Percentiles rank a stretch among this genome's conserved stretches.
Evolutionary conservation across 2,888 invertebrate species (phyloP).

Genomic region (Galeruca laticollis): DNA sequence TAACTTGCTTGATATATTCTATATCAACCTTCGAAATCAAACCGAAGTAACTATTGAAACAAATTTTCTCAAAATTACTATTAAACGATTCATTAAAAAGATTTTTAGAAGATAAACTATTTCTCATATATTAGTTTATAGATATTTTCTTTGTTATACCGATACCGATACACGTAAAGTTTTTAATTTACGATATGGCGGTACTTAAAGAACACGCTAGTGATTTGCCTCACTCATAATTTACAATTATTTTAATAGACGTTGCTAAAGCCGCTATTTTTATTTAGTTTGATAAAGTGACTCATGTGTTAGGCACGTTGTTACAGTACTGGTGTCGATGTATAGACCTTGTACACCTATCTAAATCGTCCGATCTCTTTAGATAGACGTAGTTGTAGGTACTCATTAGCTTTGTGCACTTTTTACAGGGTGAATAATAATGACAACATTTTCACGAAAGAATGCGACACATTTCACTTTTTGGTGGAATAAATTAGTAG

Average conservation of each 20-base stretch:
- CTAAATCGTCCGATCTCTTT: slow-evolving; percentile 16
- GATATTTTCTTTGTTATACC: neutral
- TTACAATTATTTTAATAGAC: slow-evolving; percentile 24
- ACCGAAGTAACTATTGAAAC: too few species aligned
- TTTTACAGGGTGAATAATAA: neutral
- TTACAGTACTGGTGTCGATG: neutral
- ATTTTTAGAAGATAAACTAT: too few species aligned
- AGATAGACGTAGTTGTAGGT: slow-evolving; percentile 17
- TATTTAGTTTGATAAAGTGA: slow-evolving; percentile 23
- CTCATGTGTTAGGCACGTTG: slow-evolving; percentile 19
- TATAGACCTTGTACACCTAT: slow-evolving; percentile 7
- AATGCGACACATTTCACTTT: too few species aligned
- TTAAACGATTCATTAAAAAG: too few species aligned
- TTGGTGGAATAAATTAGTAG: too few species aligned
- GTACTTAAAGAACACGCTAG: too few species aligned
- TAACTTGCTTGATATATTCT: too few species aligned
- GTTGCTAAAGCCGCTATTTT: slow-evolving; percentile 30
- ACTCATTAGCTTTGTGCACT: slow-evolving; percentile 14
- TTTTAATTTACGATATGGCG: too few species aligned
- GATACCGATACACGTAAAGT: neutral
- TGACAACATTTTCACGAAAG: too few species aligned
- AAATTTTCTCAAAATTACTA: too few species aligned
- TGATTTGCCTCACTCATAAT: slow-evolving; percentile 27
- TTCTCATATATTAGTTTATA: too few species aligned
- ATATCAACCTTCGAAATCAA: too few species aligned